Base-by-base conservation (phyloP, 2,113 vertebrate species). In the Burhinus bistriatus region DNA sequence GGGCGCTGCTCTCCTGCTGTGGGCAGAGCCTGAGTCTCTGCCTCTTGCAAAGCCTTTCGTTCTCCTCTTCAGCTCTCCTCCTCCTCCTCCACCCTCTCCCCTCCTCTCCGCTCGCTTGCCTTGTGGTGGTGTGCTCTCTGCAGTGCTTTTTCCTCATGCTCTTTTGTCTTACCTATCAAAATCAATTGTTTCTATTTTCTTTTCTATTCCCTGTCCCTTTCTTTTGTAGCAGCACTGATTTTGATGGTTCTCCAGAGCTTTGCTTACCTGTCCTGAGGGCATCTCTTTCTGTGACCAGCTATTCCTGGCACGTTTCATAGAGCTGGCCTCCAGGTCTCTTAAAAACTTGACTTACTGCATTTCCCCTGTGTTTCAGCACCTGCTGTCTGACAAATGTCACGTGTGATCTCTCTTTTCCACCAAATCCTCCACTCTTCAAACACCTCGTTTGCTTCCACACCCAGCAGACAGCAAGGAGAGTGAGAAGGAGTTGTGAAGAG, bases 291-390 rank as follows among this genome's bases (percentile, higher is more conserved):
- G 18, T 40, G 47, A 15, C 20, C 47, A 62, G n/a, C 21, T 61
- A 3, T 54, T 68, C 29, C 44, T 45, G 29, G 36, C 27, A 36
- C 7, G 1, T 79, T 58, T 29, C 2, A 0, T 17, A 27, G 54
- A 42, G 9, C 54, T 61, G 54, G 13, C 32, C 55, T 85, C 61
- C 32, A 30, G 19, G n/a, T 61, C 30, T 49, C 32, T 68, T 68
- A 49, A n/a, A 47, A 76, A 38, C 27, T 15, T 5, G 0, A 5
- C 23, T 34, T 64, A 5, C 6, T 12, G 11, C 26, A 1, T 44
- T 18, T 70, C 49, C 40, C 19, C 21, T 11, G 29, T 4, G 32
- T 27, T 59, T 59, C 45, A 22, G 44, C 57, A 40, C 57, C 52
- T 51, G 14, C 57, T 36, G 16, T 47, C 77, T 70, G 57, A 45